phyloP scores from a whole-genome alignment of 2,113 vertebrate species.

The Dryoscopus gambensis region DNA sequence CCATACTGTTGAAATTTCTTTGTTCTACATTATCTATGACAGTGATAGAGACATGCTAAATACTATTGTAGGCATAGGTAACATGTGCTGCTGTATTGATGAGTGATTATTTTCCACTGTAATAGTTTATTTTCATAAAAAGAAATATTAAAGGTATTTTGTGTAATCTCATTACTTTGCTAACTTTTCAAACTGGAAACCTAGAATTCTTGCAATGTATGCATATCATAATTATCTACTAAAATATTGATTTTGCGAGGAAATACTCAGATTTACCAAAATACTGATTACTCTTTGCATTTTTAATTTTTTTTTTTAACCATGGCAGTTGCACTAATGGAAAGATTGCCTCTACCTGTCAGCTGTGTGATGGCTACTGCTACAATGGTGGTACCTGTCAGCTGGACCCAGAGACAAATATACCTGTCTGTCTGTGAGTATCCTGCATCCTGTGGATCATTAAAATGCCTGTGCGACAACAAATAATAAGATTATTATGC shows the following conservation, averaged over 20 bases:
- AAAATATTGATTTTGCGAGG: background rate
- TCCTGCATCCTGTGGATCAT: background rate
- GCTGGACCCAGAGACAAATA: conserved; percentile 92
- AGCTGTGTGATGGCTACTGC: conserved; percentile 97
- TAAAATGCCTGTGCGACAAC: background rate
- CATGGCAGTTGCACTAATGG: conserved; percentile 90
- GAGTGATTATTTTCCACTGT: background rate
- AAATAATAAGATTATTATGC: background rate
- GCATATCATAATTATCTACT: background rate
- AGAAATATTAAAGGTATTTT: background rate
- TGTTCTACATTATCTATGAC: background rate
- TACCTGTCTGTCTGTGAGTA: conserved; percentile 98
- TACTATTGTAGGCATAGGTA: background rate
- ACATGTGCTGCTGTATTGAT: background rate
- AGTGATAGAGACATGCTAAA: background rate
- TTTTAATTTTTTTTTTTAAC: background rate
- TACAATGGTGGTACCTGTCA: conserved; percentile 97
- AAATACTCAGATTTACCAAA: background rate
- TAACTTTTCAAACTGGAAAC: background rate
- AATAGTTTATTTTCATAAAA: background rate
- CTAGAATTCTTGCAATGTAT: background rate
- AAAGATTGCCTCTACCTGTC: conserved; percentile 93
- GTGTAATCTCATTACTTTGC: background rate
- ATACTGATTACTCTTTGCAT: background rate
- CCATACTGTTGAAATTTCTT: background rate